Evolutionary conservation across 2,797 vertebrate genomes (phyloP), one percentile per base, ranked within the genome.

Genomic region (Octomys mimax): DNA sequence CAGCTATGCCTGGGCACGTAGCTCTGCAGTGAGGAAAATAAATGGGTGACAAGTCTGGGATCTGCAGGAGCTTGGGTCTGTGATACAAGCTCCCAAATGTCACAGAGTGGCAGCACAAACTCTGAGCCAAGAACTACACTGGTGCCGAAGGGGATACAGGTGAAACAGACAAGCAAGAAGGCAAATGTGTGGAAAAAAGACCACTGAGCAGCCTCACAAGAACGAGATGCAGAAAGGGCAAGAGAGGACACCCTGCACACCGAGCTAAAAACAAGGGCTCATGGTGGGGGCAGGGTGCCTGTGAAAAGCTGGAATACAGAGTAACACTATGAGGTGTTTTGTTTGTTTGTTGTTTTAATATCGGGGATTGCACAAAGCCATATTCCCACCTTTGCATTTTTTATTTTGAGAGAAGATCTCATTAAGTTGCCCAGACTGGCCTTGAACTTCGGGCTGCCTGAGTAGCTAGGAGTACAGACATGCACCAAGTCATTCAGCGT

Each of bases 1-100:
- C 28, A 6, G 42, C 26, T 2, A 33, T 0, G 4, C 19, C 26
- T 10, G 0, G 9, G 24, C 12, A 4, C 62, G 49, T 0, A 0
- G 14, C 33, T 89, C 11, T 62, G 36, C 12, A 8, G 36, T 57
- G 19, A 49, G 68, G 81, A 16, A 71, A 28, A 16, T 0, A 0
- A 2, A 13, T 26, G 2, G 42, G 36, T 10, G 42, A 52, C 2
- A n/a, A 28, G 1, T 2, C 18, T 0, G 77, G 54, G 16, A 16
- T 18, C 62, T 68, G 21, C 28, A 6, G 59, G 42, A 21, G n/a
- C 2, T 1, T 4, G 21, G 54, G 13, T 49, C 2, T 8, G 24
- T 11, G 24, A 10, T 19, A 0, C 13, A 12, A 5, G 26, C 12
- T 9, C 36, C 84, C 71, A 57, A 82, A 21, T 21, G 78, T 52